Evolutionary conservation across 2,113 vertebrate genomes (phyloP).

Genomic region (Neodon shergylaensis): DNA sequence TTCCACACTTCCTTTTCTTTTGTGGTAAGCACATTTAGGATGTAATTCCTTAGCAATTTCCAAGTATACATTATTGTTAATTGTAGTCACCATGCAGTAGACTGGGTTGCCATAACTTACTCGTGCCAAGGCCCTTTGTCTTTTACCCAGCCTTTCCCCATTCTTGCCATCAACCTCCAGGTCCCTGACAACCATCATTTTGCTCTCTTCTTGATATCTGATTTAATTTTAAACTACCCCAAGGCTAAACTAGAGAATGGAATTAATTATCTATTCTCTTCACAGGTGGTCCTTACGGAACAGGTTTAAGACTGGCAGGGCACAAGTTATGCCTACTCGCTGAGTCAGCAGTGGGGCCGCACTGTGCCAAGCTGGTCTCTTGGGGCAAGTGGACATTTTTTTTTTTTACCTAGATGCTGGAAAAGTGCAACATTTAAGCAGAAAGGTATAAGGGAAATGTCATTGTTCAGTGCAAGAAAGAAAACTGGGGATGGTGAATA

Average conservation of each 20-base stretch:
- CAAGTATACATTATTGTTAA: background rate
- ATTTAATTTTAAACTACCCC: conserved; percentile 43
- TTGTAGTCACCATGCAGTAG: background rate
- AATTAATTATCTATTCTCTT: conserved; percentile 43
- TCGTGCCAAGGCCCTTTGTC: background rate
- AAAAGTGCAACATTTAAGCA: conserved; percentile 52
- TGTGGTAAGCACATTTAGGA: background rate
- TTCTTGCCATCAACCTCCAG: background rate
- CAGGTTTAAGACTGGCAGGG: conserved; percentile 52
- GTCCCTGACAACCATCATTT: background rate
- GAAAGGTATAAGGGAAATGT: conserved; percentile 4
- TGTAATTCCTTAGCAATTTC: background rate
- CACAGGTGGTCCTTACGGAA: conserved; percentile 60
- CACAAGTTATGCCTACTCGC: conserved; percentile 35
- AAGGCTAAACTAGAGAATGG: background rate
- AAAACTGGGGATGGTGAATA: background rate
- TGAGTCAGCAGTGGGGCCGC: conserved; percentile 48
- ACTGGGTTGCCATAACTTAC: background rate
- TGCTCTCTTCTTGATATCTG: background rate
- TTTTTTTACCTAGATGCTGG: conserved; percentile 37
- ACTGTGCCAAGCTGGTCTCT: conserved; percentile 32
- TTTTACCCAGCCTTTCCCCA: background rate
- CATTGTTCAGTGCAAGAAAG: background rate
- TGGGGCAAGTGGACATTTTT: background rate
- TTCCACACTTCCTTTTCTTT: background rate